These are phyloP conservation scores for Monodelphis domestica DNA, from an alignment of 2,797 vertebrate species.

Conservation along the genomic window DNA sequence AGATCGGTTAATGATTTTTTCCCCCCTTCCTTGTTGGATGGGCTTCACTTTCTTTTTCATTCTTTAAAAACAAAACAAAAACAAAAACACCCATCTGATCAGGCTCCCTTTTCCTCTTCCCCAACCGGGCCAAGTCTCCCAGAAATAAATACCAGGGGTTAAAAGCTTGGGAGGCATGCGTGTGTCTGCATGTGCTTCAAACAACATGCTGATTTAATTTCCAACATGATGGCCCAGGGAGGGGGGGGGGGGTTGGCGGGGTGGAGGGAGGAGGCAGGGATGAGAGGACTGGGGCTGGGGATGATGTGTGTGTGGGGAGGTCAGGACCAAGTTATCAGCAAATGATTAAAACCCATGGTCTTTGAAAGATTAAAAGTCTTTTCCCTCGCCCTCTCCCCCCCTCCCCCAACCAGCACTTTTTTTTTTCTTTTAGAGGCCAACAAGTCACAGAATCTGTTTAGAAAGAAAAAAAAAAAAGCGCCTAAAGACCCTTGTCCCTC, in stretches of 20 bases:
- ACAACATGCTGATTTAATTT: slow-evolving; percentile 64
- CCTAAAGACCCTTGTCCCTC: background rate
- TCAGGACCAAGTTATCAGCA: slow-evolving; percentile 73
- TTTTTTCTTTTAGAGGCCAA: background rate
- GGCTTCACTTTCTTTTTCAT: background rate
- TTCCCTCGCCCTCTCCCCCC: background rate
- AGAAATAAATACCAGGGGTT: slow-evolving; percentile 69
- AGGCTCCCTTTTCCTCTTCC: slow-evolving; percentile 58
- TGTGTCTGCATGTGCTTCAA: background rate
- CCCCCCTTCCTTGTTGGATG: background rate
- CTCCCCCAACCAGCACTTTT: background rate
- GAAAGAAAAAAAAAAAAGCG: background rate
- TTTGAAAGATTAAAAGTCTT: slow-evolving; percentile 67
- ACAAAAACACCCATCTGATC: background rate
- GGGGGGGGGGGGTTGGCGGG: slow-evolving; percentile 24
- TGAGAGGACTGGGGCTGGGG: background rate
- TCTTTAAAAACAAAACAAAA: background rate
- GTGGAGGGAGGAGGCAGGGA: slow-evolving; percentile 45
- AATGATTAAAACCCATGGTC: slow-evolving; percentile 33
- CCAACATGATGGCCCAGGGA: slow-evolving; percentile 54
- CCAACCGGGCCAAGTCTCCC: background rate
- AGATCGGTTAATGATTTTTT: slow-evolving; percentile 20
- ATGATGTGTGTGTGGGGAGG: slow-evolving; percentile 18
- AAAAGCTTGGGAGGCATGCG: slow-evolving; percentile 26
- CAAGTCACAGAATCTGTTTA: slow-evolving; percentile 35